Base-by-base conservation (phyloP, 2,797 vertebrate species). In the Gymnothorax javanicus region DNA sequence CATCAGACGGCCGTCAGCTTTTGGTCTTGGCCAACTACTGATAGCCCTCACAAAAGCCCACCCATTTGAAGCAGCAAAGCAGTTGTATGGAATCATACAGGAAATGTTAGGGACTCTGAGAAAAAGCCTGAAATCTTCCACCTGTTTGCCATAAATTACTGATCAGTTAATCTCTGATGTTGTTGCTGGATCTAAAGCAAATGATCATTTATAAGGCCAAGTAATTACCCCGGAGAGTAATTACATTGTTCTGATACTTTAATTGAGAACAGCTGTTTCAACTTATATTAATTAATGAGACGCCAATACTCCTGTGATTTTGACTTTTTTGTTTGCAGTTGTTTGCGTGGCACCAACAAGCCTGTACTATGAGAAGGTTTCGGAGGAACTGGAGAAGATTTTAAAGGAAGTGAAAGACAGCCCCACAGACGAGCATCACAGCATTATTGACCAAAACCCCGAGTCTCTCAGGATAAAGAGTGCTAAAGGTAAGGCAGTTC, bases 371-470 rank as follows among this genome's bases (percentile, higher is more conserved):
- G 90, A 96, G 0, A 95, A 90, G 3, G 93, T 97, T 71, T 94
- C 97, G 0, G 93, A 96, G 67, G 97, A 97, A 91, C 90, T 96
- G 0, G 93, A 96, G 71, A 94, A 90, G 90, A 96, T 97, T 0
- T 93, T 97, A 58, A 93, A 95, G 9, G 96, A 96, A 89, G 94
- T 96, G 0, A 92, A 95, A 91, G 93, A 90, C 9, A 94, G 93
- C 17, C 93, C 95, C 3, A 87, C 91, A 79, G 91, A 96, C 43
- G 95, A 95, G 93, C 15, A 50, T 23, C 75, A 54, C 17, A 79
- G 23, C 15, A 52, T 20, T 50, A 17, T 79, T 79, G 75, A 8
- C 33, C 84, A 77, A 60, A 23, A 25, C 57, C 59, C 69, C 79
- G 71, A 86, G 85, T 60, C 57, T 20, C 8, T 79, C 6, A 23